These are phyloP conservation scores for Dinomys branickii DNA, from an alignment of 2,113 vertebrate genomes.

Conservation along the genomic window DNA sequence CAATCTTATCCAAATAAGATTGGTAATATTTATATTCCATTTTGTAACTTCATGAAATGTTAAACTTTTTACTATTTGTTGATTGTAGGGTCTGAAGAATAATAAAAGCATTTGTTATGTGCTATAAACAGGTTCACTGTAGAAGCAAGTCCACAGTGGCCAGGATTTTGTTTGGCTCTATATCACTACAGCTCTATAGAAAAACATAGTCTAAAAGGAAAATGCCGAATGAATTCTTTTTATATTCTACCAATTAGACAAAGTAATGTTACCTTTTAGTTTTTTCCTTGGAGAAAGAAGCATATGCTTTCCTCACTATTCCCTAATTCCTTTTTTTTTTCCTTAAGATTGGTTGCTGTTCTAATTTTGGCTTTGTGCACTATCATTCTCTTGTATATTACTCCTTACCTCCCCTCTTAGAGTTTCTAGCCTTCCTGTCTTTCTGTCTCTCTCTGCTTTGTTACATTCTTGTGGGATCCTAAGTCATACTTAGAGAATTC, in stretches of 20 bases:
- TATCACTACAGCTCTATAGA: neutral
- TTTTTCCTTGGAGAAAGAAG: conserved; percentile 18
- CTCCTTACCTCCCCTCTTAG: neutral
- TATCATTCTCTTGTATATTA: neutral
- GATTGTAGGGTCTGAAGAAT: neutral
- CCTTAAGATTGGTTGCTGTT: neutral
- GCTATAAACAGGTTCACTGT: neutral
- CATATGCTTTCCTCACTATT: neutral
- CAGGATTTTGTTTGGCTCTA: conserved; percentile 21
- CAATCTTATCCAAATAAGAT: neutral
- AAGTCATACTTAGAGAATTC: neutral
- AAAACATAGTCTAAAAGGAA: neutral
- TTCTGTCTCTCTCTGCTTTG: neutral
- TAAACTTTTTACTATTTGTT: conserved; percentile 22
- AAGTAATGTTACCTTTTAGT: neutral
- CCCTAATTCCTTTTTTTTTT: neutral
- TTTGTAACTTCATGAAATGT: conserved; percentile 18
- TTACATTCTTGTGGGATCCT: neutral
- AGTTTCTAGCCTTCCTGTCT: neutral
- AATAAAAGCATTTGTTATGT: conserved; percentile 7
- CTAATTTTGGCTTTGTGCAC: neutral
- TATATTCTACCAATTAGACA: neutral
- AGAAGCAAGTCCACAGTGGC: neutral
- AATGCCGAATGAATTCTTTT: neutral
- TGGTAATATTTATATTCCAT: neutral